Evolutionary conservation across 2,797 vertebrate genomes (phyloP), one percentile per base, ranked within the genome.

Genomic region (Arrhamphus sclerolepis): DNA sequence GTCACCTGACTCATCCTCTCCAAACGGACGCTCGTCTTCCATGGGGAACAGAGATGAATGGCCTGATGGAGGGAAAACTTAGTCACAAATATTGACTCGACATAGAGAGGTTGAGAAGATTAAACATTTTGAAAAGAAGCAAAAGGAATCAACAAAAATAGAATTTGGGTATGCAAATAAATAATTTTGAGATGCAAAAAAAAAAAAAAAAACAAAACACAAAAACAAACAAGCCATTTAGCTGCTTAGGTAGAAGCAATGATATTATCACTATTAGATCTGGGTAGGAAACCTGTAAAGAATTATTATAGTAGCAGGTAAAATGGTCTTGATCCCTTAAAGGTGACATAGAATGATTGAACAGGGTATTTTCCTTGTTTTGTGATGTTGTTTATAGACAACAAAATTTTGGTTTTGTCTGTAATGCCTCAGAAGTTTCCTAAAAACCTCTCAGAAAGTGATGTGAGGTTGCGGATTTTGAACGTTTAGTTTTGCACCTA

Each of bases 21-120:
- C 92, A 77, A 98, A 99, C 21, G 95, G 93, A 38, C 91, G 90
- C 67, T 93, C 92, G 42, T 99, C 98, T 82, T 99, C 98, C 97
- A 99, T 97, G 38, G 98, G 98, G 85, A 99, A 99, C 77, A 99
- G 88, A 57, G 96, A 98, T 0, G 97, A 99, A 80, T 98, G 96
- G 81, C 98, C 98, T 99, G 24, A 39, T 20, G 24, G 69, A 56
- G n/a, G n/a, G 54, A 75, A 14, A 70, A 41, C 17, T 24, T 21
- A 28, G 59, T 75, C 11, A 80, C 49, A 67, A n/a, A 66, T 41
- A 8, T 5, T 29, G 40, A 1, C 34, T 70, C 7, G 19, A 20
- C 22, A 18, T 43, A 18, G 18, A 16, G 7, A 52, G 17, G 19
- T 16, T 46, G 6, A 59, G 57, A 28, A 61, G 6, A 34, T 21